phyloP scores from a whole-genome alignment of 1,140 invertebrate genomes.

The Drosophila pseudoobscura region DNA sequence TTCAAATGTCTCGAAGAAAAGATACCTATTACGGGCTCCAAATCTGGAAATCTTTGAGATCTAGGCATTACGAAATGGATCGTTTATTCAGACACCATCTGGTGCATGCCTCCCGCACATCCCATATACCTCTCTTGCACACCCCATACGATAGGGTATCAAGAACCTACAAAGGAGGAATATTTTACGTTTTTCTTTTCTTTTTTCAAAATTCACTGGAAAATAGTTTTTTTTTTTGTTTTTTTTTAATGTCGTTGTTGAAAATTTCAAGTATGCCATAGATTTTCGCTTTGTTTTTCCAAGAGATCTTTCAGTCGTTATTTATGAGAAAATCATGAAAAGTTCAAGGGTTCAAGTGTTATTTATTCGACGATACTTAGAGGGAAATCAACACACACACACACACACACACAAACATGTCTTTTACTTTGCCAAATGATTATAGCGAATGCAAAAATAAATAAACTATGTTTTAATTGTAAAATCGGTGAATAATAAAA shows the following conservation, averaged over 20 bases:
- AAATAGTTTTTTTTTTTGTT: constrained; percentile 49
- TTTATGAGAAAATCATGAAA: constrained; percentile 18
- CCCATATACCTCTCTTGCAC: no score
- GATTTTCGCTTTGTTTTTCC: constrained; percentile 14
- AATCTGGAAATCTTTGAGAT: no score
- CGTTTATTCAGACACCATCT: no score
- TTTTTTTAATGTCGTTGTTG: constrained; percentile 49
- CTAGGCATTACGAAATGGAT: no score
- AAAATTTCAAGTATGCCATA: constrained; percentile 45
- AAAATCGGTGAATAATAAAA: no score
- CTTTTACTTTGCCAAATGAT: no score
- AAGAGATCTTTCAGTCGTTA: constrained; percentile 12
- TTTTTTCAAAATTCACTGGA: constrained; percentile 31
- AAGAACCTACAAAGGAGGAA: constrained; percentile 9
- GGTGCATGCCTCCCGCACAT: no score
- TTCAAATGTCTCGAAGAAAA: constrained; percentile 4
- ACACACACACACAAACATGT: not conserved
- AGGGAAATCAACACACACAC: not conserved
- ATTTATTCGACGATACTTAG: constrained; percentile 7
- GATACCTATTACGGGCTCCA: constrained; percentile 1
- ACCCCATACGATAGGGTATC: not conserved
- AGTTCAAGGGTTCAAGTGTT: constrained; percentile 3
- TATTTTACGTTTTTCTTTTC: constrained; percentile 14
- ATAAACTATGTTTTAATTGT: no score
- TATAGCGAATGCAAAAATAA: no score